Conservation (phyloP, 2,113 vertebrate genomes). For the Callipepla squamata region DNA sequence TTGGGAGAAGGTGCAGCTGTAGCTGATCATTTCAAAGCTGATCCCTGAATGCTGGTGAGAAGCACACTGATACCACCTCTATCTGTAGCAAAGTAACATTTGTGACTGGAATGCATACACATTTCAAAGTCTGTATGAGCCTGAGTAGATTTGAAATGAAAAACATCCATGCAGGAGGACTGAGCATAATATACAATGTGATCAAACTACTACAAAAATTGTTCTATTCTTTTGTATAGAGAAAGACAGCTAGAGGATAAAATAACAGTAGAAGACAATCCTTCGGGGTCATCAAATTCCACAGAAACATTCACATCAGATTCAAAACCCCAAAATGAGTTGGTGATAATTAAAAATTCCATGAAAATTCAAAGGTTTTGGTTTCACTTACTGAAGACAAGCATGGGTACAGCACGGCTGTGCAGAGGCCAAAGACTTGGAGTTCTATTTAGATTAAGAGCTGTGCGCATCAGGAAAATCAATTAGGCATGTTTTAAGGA, state of each 20-base stretch:
- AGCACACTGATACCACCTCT: background rate
- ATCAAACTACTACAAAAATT: background rate
- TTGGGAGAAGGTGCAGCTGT: background rate
- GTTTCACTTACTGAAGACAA: background rate
- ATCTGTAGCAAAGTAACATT: background rate
- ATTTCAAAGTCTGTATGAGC: background rate
- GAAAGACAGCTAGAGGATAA: background rate
- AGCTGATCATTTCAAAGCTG: background rate
- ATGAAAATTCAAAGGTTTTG: background rate
- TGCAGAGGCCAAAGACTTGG: background rate
- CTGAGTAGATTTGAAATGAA: background rate
- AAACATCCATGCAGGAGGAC: background rate
- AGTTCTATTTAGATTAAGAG: background rate
- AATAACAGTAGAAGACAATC: background rate
- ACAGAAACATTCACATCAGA: background rate
- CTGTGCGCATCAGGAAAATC: background rate
- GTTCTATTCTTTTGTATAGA: background rate
- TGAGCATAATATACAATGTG: background rate
- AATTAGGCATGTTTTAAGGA: background rate
- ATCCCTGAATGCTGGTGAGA: background rate
- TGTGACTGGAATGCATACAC: background rate
- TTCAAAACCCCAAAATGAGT: background rate
- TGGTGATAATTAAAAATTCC: constrained; percentile 3
- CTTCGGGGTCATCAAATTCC: background rate
- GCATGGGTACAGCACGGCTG: background rate